Evolutionary conservation across 1,140 invertebrate species (phyloP).

Genomic region (Coenobita brevimanus): DNA sequence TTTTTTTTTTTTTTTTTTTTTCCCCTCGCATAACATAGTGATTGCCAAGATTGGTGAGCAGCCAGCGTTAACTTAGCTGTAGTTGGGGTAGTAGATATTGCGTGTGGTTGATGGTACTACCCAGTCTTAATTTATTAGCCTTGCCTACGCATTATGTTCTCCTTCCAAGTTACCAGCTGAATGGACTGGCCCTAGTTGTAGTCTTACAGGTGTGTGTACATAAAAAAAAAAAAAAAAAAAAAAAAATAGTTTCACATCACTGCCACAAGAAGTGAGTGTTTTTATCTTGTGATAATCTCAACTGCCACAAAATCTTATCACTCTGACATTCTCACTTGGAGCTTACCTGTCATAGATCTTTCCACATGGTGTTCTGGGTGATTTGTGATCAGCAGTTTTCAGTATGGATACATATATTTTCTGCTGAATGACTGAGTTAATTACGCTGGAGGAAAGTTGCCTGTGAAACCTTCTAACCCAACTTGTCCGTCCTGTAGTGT

Average conservation of each 20-base stretch:
- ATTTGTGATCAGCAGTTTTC: conserved; percentile 57
- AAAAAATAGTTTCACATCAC: conserved; percentile 51
- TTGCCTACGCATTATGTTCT: conserved; percentile 60
- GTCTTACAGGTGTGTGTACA: conserved; percentile 41
- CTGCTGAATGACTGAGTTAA: neutral
- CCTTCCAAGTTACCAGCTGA: conserved; percentile 60
- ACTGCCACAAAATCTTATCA: conserved; percentile 62
- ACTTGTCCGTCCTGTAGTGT: conserved; percentile 18
- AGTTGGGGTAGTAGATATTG: conserved; percentile 59
- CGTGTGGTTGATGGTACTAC: conserved; percentile 57
- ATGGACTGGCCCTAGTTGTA: conserved; percentile 55
- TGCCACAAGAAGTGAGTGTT: conserved; percentile 62
- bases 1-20: conserved; percentile 30
- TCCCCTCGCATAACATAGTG: conserved; percentile 43
- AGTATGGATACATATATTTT: conserved; percentile 35
- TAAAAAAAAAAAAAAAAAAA: conserved; percentile 25
- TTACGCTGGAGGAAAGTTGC: conserved; percentile 4
- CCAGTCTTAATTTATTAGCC: conserved; percentile 61
- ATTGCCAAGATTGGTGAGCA: conserved; percentile 48
- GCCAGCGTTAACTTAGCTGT: conserved; percentile 56
- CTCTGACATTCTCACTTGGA: conserved; percentile 52
- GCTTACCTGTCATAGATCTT: conserved; percentile 41
- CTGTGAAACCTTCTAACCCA: neutral
- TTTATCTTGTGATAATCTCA: conserved; percentile 59
- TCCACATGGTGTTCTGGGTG: conserved; percentile 50